Conservation (phyloP, 2,797 vertebrate genomes). For the Neoniphon sammara region DNA sequence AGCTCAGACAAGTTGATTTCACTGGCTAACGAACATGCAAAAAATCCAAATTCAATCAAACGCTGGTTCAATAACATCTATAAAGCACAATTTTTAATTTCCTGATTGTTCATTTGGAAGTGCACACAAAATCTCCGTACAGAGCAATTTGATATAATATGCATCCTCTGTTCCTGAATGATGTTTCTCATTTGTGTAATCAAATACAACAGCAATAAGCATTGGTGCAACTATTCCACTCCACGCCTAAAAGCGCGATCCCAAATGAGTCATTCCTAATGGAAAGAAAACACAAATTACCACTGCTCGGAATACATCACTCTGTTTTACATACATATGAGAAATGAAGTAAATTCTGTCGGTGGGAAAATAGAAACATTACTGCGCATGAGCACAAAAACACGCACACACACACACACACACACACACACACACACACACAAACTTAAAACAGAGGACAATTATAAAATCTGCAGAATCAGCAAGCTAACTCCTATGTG, state of each 20-base stretch:
- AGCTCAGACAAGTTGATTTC: constrained; percentile 33
- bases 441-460: constrained; percentile 46
- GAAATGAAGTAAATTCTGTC: constrained; percentile 35
- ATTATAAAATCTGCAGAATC: constrained; percentile 68
- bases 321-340: constrained; percentile 53
- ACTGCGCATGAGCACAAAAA: constrained; percentile 9
- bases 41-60: constrained; percentile 23
- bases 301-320: constrained; percentile 36
- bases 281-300: constrained; percentile 62
- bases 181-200: constrained; percentile 68
- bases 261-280: constrained; percentile 64
- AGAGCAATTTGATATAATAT: constrained; percentile 61
- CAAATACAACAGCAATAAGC: constrained; percentile 70
- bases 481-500: constrained; percentile 54
- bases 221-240: constrained; percentile 48
- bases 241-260: constrained; percentile 52
- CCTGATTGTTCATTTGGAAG: constrained; percentile 57
- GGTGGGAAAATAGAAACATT: constrained; percentile 19
- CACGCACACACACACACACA: constrained; percentile 20
- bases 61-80: constrained; percentile 33
- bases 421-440: constrained; percentile 18
- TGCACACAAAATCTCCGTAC: constrained; percentile 45
- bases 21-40: constrained; percentile 38
- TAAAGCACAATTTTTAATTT: constrained; percentile 45
- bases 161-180: constrained; percentile 53